These are phyloP conservation scores for Strigamia maritima DNA, from an alignment of 2,888 invertebrate species.

Conservation along the genomic window DNA sequence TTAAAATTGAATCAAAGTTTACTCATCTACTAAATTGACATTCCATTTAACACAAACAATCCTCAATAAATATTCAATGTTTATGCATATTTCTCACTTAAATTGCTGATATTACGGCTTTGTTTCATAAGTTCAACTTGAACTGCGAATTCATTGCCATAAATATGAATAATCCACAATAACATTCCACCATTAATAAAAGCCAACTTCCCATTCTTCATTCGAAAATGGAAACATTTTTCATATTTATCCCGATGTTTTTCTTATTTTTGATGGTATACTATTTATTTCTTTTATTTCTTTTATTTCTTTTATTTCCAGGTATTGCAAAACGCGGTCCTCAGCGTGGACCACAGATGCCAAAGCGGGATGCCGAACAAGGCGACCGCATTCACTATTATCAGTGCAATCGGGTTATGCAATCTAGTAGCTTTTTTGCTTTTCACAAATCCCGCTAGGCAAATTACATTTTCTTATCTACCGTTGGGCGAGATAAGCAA, in stretches of 20 bases:
- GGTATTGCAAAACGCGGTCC: not conserved
- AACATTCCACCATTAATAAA: too few species aligned
- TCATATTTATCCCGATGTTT: not conserved
- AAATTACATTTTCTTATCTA: slow-evolving; percentile 26
- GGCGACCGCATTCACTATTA: slow-evolving; percentile 41
- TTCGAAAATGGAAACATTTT: too few species aligned
- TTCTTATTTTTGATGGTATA: not conserved
- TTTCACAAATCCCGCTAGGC: slow-evolving; percentile 33
- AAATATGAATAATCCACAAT: too few species aligned
- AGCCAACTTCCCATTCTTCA: too few species aligned
- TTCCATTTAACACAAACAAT: not conserved
- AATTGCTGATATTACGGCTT: too few species aligned
- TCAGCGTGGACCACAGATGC: not conserved
- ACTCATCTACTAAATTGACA: not conserved
- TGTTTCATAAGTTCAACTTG: too few species aligned
- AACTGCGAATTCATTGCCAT: too few species aligned
- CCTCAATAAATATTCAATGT: too few species aligned
- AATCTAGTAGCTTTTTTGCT: slow-evolving; percentile 56
- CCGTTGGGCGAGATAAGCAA: slow-evolving; percentile 21
- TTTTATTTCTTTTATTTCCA: not conserved
- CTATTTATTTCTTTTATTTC: not conserved
- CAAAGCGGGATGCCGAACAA: slow-evolving; percentile 41
- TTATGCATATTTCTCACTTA: too few species aligned
- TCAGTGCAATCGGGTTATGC: slow-evolving; percentile 53
- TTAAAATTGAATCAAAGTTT: too few species aligned